Conservation (phyloP, 2,113 vertebrate genomes). For the Odocoileus virginianus region DNA sequence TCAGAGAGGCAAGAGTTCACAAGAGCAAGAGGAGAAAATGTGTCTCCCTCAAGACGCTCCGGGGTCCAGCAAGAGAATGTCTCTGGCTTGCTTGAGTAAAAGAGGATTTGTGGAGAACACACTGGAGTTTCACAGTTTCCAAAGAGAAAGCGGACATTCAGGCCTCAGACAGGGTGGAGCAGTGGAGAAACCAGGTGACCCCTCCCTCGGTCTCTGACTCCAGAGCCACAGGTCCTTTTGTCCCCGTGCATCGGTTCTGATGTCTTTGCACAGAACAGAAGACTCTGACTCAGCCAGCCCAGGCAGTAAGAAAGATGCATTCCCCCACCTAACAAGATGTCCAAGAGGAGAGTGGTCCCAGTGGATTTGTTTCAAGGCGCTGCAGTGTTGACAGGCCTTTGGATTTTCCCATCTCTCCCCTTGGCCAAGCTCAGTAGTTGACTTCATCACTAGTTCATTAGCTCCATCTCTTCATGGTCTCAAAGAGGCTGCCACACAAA, state of each 20-base stretch:
- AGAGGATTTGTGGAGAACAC: neutral
- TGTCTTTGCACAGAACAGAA: neutral
- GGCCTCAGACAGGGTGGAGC: neutral
- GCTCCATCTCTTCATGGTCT: neutral
- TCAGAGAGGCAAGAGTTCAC: neutral
- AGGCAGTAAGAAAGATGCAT: neutral
- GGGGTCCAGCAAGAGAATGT: neutral
- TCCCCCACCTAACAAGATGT: too few species aligned
- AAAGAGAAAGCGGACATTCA: neutral
- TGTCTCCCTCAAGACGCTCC: neutral
- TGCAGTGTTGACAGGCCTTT: accelerated
- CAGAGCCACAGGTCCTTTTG: neutral
- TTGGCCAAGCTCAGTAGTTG: neutral
- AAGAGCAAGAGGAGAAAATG: neutral
- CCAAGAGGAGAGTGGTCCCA: too few species aligned
- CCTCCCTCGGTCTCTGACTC: neutral
- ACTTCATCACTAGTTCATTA: neutral
- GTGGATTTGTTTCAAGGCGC: neutral
- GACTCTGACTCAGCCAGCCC: neutral
- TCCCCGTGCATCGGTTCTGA: neutral
- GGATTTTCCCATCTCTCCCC: neutral
- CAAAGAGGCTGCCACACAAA: neutral
- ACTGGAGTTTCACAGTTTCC: neutral
- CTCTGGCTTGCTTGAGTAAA: too few species aligned
- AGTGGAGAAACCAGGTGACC: neutral